These are phyloP conservation scores for Diarsia rubi DNA, from an alignment of 2,888 invertebrate species.

Conservation along the genomic window DNA sequence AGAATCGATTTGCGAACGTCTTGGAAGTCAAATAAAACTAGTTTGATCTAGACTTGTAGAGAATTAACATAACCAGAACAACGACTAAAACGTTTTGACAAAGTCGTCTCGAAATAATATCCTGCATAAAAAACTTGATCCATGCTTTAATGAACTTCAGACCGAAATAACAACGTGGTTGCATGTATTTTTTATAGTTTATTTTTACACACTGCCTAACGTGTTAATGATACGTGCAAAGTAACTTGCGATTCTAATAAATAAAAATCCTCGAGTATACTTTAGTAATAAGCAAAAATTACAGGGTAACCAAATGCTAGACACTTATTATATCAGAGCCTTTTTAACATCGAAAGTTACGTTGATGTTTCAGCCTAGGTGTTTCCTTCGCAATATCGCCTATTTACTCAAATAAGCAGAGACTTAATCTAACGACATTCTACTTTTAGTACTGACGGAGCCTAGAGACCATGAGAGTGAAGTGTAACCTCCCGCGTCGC, in stretches of 20 bases:
- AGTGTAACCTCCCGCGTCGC: not conserved
- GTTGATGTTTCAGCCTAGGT: not conserved
- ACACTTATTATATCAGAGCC: not conserved
- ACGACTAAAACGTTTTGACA: not conserved
- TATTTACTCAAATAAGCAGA: not conserved
- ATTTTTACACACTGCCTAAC: not conserved
- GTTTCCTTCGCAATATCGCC: not conserved
- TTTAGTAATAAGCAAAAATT: not conserved
- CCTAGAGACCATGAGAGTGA: not conserved
- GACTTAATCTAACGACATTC: not conserved
- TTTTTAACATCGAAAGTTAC: not conserved
- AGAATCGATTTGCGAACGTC: not conserved
- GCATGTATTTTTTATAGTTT: not conserved
- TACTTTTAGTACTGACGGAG: not conserved
- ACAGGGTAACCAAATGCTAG: no score
- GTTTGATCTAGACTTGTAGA: slow-evolving; percentile 4
- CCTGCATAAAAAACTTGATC: slow-evolving; percentile 12
- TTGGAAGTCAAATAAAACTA: slow-evolving; percentile 1
- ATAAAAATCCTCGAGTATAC: no score
- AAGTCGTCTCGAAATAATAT: slow-evolving; percentile 1
- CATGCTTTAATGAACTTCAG: not conserved
- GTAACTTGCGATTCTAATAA: not conserved
- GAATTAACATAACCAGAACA: slow-evolving; percentile 46
- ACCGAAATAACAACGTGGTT: slow-evolving; percentile 8
- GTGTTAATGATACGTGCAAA: not conserved